These are phyloP conservation scores for Mormyrus proboscirostris DNA, from an alignment of 2,797 vertebrate species.

Conservation along the genomic window DNA sequence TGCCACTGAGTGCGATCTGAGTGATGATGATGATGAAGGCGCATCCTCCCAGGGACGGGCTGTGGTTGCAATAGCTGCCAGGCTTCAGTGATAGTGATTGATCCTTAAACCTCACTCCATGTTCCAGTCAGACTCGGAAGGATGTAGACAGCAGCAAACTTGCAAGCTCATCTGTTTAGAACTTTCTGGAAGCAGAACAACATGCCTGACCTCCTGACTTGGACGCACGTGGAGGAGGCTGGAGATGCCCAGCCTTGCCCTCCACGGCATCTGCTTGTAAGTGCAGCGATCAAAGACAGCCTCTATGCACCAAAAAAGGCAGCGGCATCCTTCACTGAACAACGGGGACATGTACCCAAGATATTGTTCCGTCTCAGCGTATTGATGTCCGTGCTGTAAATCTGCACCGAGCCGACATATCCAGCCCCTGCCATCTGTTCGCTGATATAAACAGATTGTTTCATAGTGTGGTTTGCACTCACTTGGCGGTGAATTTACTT, in stretches of 20 bases:
- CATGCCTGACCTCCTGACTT: not conserved
- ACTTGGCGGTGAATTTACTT: slow-evolving; percentile 19
- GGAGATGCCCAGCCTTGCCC: not conserved
- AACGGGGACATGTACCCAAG: not conserved
- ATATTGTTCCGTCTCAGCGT: slow-evolving; percentile 21
- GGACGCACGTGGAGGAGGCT: not conserved
- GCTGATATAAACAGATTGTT: slow-evolving; percentile 29
- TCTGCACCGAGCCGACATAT: slow-evolving; percentile 17
- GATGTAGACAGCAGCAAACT: not conserved
- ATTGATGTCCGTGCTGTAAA: slow-evolving; percentile 17
- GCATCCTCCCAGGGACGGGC: not conserved
- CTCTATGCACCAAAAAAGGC: not conserved
- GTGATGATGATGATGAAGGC: not conserved
- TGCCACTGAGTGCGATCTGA: not conserved
- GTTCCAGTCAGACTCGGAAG: not conserved
- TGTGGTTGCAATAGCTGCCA: not conserved
- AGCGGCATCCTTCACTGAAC: slow-evolving; percentile 10
- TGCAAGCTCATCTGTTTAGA: not conserved
- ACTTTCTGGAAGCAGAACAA: not conserved
- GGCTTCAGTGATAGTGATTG: not conserved
- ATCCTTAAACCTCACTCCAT: not conserved
- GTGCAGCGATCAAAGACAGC: not conserved
- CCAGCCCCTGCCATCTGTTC: slow-evolving; percentile 24
- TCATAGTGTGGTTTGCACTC: slow-evolving; percentile 23
- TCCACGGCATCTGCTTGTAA: not conserved